These are phyloP conservation scores for Chrysodeixis includens DNA, from an alignment of 2,888 invertebrate genomes.

Conservation along the genomic window DNA sequence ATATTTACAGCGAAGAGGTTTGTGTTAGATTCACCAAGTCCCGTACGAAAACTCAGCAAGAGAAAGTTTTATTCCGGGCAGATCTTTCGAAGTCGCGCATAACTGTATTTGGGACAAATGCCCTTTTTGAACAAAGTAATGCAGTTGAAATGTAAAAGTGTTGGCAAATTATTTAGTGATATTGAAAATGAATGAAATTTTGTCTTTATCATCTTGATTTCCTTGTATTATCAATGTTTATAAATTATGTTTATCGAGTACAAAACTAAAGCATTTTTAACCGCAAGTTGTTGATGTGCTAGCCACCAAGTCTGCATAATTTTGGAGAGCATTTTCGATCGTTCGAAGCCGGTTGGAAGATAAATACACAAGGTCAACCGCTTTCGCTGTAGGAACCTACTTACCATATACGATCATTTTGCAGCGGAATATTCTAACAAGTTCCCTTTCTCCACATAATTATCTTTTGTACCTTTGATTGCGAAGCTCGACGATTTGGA, in stretches of 20 bases:
- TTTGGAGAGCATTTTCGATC: constrained; percentile 23
- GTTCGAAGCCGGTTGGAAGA: constrained; percentile 58
- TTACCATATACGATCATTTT: constrained; percentile 50
- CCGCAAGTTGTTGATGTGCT: background rate
- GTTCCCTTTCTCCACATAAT: constrained; percentile 21
- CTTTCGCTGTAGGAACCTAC: constrained; percentile 70
- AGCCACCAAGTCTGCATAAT: constrained; percentile 11
- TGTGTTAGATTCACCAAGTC: constrained; percentile 40
- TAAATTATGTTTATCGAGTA: background rate
- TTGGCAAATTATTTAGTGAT: background rate
- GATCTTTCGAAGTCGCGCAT: constrained; percentile 42
- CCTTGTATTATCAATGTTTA: background rate
- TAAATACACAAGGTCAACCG: constrained; percentile 76
- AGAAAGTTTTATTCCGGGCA: constrained; percentile 63
- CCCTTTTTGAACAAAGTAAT: background rate
- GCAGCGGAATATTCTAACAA: constrained; percentile 32
- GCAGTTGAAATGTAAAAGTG: background rate
- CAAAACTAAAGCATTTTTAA: background rate
- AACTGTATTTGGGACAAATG: constrained; percentile 13
- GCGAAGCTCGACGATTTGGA: background rate
- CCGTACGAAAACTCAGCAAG: constrained; percentile 54
- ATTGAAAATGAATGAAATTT: too few relatives aligned
- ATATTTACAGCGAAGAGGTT: constrained; percentile 10
- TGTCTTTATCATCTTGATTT: background rate
- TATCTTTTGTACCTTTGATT: background rate